Conservation (phyloP, 2,113 vertebrate species). For the Odontophorus gujanensis region DNA sequence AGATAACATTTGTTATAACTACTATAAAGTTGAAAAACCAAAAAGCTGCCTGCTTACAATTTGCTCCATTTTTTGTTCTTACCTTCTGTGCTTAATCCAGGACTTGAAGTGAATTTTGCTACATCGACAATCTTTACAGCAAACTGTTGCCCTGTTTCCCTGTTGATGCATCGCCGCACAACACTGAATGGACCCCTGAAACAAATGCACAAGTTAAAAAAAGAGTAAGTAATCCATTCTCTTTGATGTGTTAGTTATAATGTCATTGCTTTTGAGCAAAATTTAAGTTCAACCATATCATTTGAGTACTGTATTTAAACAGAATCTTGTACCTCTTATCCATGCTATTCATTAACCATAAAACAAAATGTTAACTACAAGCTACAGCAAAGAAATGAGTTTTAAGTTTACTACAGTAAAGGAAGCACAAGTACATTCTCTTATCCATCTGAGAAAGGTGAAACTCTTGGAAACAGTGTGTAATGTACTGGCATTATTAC, state of each 20-base stretch:
- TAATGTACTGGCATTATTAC: not conserved
- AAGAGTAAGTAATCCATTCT: not conserved
- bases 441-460: not conserved
- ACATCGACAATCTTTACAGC: constrained; percentile 99
- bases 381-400: not conserved
- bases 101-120: constrained; percentile 99
- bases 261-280: not conserved
- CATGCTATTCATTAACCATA: not conserved
- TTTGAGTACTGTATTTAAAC: not conserved
- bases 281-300: not conserved
- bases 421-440: not conserved
- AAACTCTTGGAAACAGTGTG: not conserved
- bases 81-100: constrained; percentile 99
- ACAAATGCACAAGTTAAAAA: not conserved
- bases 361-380: not conserved
- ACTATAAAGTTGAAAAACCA: not conserved
- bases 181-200: constrained; percentile 97
- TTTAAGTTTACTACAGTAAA: not conserved
- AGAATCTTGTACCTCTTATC: not conserved
- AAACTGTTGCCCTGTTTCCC: constrained; percentile 97
- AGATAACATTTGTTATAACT: not conserved
- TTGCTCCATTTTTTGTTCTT: constrained; percentile 34
- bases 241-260: not conserved
- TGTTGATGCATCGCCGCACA: constrained; percentile 98
- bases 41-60: not conserved